These are phyloP conservation scores for Morone saxatilis DNA, from an alignment of 2,113 vertebrate species.

Conservation along the genomic window DNA sequence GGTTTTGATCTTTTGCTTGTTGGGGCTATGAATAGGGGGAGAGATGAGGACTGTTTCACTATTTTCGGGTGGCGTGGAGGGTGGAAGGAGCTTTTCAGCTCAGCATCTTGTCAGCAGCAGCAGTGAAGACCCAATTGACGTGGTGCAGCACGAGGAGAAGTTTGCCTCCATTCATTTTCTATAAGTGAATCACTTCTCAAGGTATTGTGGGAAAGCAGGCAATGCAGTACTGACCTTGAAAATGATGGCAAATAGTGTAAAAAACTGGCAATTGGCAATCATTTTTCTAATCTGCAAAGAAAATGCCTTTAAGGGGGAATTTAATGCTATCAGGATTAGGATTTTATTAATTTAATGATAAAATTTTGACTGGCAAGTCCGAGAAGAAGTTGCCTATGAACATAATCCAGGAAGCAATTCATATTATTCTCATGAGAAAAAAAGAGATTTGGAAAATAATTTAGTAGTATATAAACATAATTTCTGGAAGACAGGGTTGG, in stretches of 20 bases:
- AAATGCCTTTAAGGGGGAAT: background rate
- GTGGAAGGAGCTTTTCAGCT: constrained; percentile 56
- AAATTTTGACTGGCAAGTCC: no score
- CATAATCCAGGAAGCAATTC: background rate
- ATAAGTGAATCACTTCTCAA: background rate
- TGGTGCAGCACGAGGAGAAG: accelerated
- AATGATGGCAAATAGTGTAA: background rate
- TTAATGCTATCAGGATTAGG: background rate
- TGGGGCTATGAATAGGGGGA: constrained; percentile 72
- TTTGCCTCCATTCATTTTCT: background rate
- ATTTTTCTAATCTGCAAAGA: background rate
- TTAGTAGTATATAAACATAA: no score
- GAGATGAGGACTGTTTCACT: constrained; percentile 72
- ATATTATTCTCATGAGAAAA: no score
- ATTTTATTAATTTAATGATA: background rate
- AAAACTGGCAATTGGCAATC: no score
- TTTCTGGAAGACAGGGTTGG: no score
- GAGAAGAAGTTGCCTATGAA: no score
- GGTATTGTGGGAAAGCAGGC: background rate
- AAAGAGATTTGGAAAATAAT: no score
- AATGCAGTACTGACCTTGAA: background rate
- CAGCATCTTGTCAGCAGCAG: constrained; percentile 33
- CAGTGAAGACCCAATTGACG: background rate
- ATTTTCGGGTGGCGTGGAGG: constrained; percentile 44
- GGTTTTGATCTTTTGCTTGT: constrained; percentile 84